Evolutionary conservation across 1,140 invertebrate genomes (phyloP), one percentile per base, ranked within the genome.

Genomic region (Oncopodura yosiiana): DNA sequence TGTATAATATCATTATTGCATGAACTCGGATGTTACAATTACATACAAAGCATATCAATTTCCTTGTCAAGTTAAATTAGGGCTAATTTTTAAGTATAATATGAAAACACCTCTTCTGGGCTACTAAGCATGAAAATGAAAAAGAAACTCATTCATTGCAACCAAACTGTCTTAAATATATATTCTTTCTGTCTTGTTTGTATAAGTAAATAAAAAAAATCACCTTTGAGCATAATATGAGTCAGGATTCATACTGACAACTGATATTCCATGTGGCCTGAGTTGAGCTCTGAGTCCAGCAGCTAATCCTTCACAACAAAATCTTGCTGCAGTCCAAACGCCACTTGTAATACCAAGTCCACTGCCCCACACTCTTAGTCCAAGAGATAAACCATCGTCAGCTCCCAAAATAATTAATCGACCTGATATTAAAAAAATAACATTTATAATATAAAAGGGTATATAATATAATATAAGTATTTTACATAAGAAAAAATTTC

Each of bases 181-280:
- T 34, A 34, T 34, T n/a, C n/a, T n/a, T n/a, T n/a, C n/a, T n/a
- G n/a, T n/a, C n/a, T n/a, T n/a, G n/a, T n/a, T n/a, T n/a, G n/a
- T n/a, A n/a, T n/a, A n/a, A 23, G 4, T 16, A 49, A 37, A 37
- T 24, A 11, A 37, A n/a, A n/a, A n/a, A 43, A 42, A 37, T 46
- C 48, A 63, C 48, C 73, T 72, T 52, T 81, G 75, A 5, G 81
- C 78, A 56, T 81, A 75, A 48, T 84, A 73, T 34, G 79, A 78
- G 19, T 79, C 77, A 14, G 83, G 81, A 68, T 84, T 81, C 32
- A 87, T 68, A n/a, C 82, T 75, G 18, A 86, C 77, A n/a, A 87
- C 83, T 64, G 78, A 77, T 38, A 87, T 75, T 9, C 82, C 78
- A 18, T 79, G 75, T 3, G 81, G 77, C 49, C 76, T 75, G 48